Conservation (phyloP, 2,113 vertebrate species). For the Phaethon lepturus region DNA sequence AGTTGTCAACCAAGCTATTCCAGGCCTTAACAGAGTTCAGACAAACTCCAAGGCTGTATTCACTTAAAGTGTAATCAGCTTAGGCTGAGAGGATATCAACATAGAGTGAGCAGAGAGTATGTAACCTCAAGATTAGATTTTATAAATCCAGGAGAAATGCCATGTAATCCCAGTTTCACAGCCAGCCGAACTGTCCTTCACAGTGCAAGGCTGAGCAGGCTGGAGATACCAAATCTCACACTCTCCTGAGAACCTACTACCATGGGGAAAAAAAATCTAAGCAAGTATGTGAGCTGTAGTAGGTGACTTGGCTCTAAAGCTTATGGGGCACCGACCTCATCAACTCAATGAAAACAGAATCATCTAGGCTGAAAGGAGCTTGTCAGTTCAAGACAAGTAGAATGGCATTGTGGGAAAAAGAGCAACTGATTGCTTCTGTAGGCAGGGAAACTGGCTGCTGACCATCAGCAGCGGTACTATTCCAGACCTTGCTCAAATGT, state of each 20-base stretch:
- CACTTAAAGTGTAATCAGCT: background rate
- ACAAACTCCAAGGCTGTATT: background rate
- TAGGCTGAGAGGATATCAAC: background rate
- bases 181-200: background rate
- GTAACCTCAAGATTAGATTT: background rate
- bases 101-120: background rate
- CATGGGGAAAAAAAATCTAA: background rate
- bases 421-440: background rate
- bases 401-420: accelerated
- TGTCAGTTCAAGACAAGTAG: background rate
- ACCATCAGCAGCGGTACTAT: background rate
- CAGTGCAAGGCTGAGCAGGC: background rate
- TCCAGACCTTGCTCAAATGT: background rate
- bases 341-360: background rate
- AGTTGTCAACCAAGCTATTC: background rate
- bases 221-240: background rate
- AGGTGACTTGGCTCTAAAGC: background rate
- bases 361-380: background rate
- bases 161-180: background rate
- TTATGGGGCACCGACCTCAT: background rate
- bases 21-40: background rate
- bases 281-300: background rate
- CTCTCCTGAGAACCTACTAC: background rate
- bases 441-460: background rate
- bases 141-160: background rate